Base-by-base conservation (phyloP, 2,888 invertebrate species). In the Luffia ferchaultella region DNA sequence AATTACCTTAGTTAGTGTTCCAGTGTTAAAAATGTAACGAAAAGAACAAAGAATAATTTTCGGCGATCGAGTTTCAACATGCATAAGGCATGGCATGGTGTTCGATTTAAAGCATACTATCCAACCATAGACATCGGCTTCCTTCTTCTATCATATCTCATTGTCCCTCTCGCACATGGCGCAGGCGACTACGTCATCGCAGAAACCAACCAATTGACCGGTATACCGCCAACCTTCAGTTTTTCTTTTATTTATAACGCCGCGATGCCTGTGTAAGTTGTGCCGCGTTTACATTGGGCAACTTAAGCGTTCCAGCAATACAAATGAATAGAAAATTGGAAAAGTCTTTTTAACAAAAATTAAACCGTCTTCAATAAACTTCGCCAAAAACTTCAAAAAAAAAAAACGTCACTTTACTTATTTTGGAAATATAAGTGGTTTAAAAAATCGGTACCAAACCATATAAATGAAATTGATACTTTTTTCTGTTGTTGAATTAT, bases 171-270 rank as follows among this genome's bases (percentile, higher is more conserved):
- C 66, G 64, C 67, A 58, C 70, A 58, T 64, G 16, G 50, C 50
- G 42, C 50, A 44, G 54, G 58, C 57, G 62, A 64, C 68, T 73
- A 76, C 83, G 83, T 83, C 82, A 82, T 68, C 74, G 77, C 78
- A 77, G 75, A 75, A 78, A 79, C 79, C 77, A 80, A 75, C 79
- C 83, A 77, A 80, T 80, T 82, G 82, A 80, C 83, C 83, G 76
- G 82, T 79, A 77, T 77, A 79, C 75, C 70, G 79, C 72, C 80
- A 83, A 79, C 82, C 82, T 83, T 82, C 82, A 80, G 80, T 82
- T 82, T 80, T 82, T 79, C 69, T 76, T 78, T 82, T 80, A 79
- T 80, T 80, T 82, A 76, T 79, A 79, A 76, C 79, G 78, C 42
- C 73, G 79, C 78, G 78, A 67, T 68, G 75, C 64, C 70, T 73